Base-by-base conservation (phyloP, 2,888 invertebrate genomes). In the Ectemnius lituratus region DNA sequence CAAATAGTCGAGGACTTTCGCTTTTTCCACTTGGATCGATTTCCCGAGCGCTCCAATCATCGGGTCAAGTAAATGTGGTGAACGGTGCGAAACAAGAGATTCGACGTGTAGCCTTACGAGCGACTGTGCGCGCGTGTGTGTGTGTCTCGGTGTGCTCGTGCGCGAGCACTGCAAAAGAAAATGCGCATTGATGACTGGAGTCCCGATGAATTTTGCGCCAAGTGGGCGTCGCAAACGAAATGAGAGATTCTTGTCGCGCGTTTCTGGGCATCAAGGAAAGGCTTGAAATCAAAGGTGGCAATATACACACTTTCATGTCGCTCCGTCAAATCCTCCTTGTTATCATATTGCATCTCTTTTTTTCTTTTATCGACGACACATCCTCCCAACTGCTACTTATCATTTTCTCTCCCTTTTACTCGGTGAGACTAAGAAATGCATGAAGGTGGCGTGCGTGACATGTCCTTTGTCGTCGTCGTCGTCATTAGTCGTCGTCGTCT, bases 351-450 rank as follows among this genome's bases (percentile, higher is more conserved):
- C 37, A 52, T 18, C 13, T 56, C 61, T 5, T 47, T 23, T 28
- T 27, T 20, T 37, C 28, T 59, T 60, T 20, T 20, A 23, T 63
- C 60, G 14, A 16, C 56, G 67, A 76, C 69, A 71, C 62, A 37
- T 62, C 16, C 20, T 46, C 63, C 62, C 59, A 65, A 58, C 58
- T 52, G 60, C 58, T 60, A 13, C 16, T 68, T 62, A 20, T 64
- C 67, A 47, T 47, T 56, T 49, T 47, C 62, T 45, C 46, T 65
- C 58, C 49, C 47, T 37, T 37, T 37, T 37, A 37, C 37, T 46
- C 65, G 47, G 57, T 68, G 62, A 62, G 52, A 58, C 28, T 62
- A 61, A 72, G 45, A 70, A 70, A 70, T 57, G 67, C 66, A 46
- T 60, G 60, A 65, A 71, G 65, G 64, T 60, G 63, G 66, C 64